These are phyloP conservation scores for Melieria crassipennis DNA, from an alignment of 2,888 invertebrate genomes.

Conservation along the genomic window DNA sequence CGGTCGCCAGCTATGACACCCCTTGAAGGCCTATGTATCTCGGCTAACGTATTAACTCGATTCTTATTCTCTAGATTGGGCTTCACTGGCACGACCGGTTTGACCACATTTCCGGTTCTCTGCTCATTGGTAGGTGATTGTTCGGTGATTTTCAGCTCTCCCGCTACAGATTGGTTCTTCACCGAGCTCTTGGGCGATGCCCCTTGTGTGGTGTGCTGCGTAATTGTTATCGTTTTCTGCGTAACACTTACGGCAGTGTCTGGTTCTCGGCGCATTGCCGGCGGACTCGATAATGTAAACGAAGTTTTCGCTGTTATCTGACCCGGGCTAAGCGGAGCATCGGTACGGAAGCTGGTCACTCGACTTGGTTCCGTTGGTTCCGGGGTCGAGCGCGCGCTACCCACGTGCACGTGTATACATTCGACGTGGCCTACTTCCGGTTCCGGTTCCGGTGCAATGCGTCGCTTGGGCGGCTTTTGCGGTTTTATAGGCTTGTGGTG, in stretches of 20 bases:
- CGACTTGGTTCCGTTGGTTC: slow-evolving; percentile 29
- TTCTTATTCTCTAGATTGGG: slow-evolving; percentile 35
- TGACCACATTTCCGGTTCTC: slow-evolving; percentile 27
- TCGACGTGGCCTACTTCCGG: slow-evolving; percentile 47
- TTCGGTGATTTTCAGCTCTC: slow-evolving; percentile 38
- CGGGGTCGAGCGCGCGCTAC: slow-evolving; percentile 42
- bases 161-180: neutral
- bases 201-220: slow-evolving; percentile 8
- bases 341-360: slow-evolving; percentile 40
- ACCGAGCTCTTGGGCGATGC: no score
- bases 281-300: slow-evolving; percentile 42
- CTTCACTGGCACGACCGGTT: slow-evolving; percentile 40
- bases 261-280: slow-evolving; percentile 20
- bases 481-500: neutral
- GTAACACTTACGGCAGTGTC: slow-evolving; percentile 3
- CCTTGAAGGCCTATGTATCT: slow-evolving; percentile 43
- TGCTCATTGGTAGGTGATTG: slow-evolving; percentile 15
- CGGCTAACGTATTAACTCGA: slow-evolving; percentile 34
- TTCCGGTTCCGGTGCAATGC: slow-evolving; percentile 34
- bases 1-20: slow-evolving; percentile 7
- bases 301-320: slow-evolving; percentile 42
- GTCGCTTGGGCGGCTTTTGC: slow-evolving; percentile 1
- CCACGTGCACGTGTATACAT: slow-evolving; percentile 47
- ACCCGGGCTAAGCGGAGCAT: slow-evolving; percentile 25
- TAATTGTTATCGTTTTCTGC: slow-evolving; percentile 24